A percentile compares a stretch with the other conserved stretches of the same genome.
phyloP scores from a whole-genome alignment of 2,113 vertebrate species.

The Tympanuchus pallidicinctus region DNA sequence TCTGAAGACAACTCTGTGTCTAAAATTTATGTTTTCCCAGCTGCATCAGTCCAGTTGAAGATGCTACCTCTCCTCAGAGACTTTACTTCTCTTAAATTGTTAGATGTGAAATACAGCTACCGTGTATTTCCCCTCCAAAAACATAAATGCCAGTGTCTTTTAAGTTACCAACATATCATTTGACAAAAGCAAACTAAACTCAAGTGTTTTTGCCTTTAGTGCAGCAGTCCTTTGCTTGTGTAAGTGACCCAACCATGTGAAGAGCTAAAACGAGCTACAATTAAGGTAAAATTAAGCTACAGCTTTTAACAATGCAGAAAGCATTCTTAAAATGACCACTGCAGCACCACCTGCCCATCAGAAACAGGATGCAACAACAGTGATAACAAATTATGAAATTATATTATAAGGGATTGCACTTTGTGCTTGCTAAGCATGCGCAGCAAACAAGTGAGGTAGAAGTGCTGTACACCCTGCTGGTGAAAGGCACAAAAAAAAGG shows the following conservation, averaged over 20 bases:
- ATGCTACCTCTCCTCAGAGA: not conserved
- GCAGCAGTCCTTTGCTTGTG: not conserved
- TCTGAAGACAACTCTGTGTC: not conserved
- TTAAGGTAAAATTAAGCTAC: not conserved
- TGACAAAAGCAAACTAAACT: not conserved
- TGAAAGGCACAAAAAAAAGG: not conserved
- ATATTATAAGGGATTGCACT: not conserved
- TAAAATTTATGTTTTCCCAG: not conserved
- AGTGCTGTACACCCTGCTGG: not conserved
- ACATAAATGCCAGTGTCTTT: accelerated
- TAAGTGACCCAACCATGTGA: accelerated
- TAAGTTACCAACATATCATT: not conserved
- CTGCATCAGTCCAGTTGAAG: not conserved
- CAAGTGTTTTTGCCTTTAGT: accelerated
- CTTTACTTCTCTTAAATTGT: no score
- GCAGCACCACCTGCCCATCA: not conserved
- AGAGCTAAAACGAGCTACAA: not conserved
- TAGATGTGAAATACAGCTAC: not conserved
- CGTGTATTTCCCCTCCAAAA: not conserved
- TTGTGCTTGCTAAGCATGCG: not conserved
- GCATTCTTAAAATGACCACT: not conserved
- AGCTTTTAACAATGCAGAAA: not conserved
- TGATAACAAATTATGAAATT: not conserved
- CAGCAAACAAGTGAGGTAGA: not conserved
- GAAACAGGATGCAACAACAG: not conserved